Evolutionary conservation across 2,113 vertebrate species (phyloP).

Genomic region (Oceanites oceanicus): DNA sequence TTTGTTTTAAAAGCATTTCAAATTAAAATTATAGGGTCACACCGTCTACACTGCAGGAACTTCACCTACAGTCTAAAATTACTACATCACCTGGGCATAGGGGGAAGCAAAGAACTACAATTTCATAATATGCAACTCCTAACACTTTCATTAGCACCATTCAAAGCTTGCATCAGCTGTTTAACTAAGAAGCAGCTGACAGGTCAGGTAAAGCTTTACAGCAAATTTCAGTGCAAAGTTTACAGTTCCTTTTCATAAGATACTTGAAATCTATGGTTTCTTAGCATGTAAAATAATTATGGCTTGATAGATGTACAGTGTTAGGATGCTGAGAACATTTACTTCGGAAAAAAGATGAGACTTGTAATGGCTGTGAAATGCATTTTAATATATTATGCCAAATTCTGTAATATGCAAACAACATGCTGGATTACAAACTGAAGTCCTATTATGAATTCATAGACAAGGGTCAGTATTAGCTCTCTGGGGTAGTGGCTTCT

Average conservation of each 20-base stretch:
- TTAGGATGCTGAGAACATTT: constrained; percentile 71
- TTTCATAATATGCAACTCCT: constrained; percentile 74
- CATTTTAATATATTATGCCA: constrained; percentile 63
- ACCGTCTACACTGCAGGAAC: constrained; percentile 74
- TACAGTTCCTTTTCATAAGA: constrained; percentile 72
- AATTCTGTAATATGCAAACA: constrained; percentile 60
- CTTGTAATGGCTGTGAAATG: constrained; percentile 70
- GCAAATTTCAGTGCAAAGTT: constrained; percentile 78
- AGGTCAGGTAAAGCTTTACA: constrained; percentile 81
- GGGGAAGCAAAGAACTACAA: constrained; percentile 66
- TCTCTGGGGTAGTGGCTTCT: constrained; percentile 73
- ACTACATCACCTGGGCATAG: constrained; percentile 76
- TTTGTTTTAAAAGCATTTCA: constrained; percentile 55
- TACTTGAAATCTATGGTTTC: constrained; percentile 75
- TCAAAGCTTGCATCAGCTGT: constrained; percentile 80
- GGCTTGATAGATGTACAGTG: constrained; percentile 75
- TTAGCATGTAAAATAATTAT: constrained; percentile 80
- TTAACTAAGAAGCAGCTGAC: constrained; percentile 70
- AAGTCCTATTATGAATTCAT: constrained; percentile 56
- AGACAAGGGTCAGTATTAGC: constrained; percentile 73
- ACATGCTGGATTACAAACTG: constrained; percentile 70
- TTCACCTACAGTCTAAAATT: constrained; percentile 77
- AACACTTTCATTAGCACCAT: constrained; percentile 86
- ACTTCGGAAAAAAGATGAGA: constrained; percentile 61
- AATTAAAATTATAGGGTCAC: constrained; percentile 79